A percentile compares a stretch with the other conserved stretches of the same genome.
These are phyloP conservation scores for Leptoteleia sp. DNA, from an alignment of 1,140 invertebrate species.

Conservation along the genomic window DNA sequence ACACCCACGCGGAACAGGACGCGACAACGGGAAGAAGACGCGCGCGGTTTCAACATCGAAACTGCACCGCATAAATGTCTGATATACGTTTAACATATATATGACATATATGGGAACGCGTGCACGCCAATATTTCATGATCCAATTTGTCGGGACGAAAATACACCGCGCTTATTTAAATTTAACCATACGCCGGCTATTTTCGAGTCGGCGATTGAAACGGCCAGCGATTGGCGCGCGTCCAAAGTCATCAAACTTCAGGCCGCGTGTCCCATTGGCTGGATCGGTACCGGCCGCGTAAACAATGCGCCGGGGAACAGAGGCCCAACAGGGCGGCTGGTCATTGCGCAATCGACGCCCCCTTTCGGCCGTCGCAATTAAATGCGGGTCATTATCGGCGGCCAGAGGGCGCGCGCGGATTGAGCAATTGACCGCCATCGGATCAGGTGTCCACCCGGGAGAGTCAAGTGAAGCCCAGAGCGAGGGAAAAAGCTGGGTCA, in stretches of 20 bases:
- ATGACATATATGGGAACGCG: too few relatives aligned
- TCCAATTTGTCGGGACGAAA: conserved; percentile 46
- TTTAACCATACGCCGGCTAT: conserved; percentile 44
- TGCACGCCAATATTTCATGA: conserved; percentile 45
- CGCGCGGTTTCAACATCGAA: too few relatives aligned
- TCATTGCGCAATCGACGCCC: conserved; percentile 19
- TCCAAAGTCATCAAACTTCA: conserved; percentile 66
- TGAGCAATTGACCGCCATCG: not conserved
- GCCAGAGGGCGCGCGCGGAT: too few relatives aligned
- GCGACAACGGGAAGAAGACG: too few relatives aligned
- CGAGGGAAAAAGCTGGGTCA: not conserved
- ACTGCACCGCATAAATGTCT: too few relatives aligned
- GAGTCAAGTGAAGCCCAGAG: not conserved
- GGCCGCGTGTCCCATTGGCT: conserved; percentile 38
- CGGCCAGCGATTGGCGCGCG: conserved; percentile 49
- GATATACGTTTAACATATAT: too few relatives aligned
- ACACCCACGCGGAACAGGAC: too few relatives aligned
- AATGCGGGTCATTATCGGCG: not conserved
- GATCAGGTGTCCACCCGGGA: not conserved
- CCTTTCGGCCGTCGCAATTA: too few relatives aligned
- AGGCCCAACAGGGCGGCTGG: conserved; percentile 29
- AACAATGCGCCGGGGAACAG: conserved; percentile 32
- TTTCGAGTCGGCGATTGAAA: conserved; percentile 46
- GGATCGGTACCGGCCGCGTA: conserved; percentile 17
- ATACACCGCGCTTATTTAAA: conserved; percentile 35